Conservation (phyloP, 2,113 vertebrate species). For the Taxidea taxus region DNA sequence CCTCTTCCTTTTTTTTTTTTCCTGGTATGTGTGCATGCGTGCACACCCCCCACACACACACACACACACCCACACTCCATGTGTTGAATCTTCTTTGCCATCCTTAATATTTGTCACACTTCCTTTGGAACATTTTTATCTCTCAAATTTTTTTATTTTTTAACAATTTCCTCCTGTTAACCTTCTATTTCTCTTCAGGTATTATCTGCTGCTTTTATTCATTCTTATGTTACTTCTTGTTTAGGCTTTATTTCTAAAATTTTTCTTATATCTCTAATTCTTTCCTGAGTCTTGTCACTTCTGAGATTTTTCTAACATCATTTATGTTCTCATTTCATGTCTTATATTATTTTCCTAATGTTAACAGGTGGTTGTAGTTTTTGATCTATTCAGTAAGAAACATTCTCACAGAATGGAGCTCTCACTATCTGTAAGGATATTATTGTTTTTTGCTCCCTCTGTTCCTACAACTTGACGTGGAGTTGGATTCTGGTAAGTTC, state of each 20-base stretch:
- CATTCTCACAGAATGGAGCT: background rate
- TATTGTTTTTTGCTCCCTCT: background rate
- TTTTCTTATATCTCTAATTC: constrained; percentile 3
- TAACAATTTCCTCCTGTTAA: background rate
- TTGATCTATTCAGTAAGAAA: background rate
- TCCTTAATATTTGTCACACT: background rate
- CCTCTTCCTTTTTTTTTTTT: background rate
- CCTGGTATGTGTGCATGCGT: background rate
- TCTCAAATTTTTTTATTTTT: background rate
- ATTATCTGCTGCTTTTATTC: background rate
- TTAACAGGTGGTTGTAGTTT: background rate
- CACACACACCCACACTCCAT: background rate
- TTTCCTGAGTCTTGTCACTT: background rate
- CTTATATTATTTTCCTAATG: background rate
- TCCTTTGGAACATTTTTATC: background rate
- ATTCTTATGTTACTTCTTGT: background rate
- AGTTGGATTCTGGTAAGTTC: background rate
- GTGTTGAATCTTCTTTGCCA: background rate
- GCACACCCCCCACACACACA: accelerated
- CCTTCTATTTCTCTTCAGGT: background rate
- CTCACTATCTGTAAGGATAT: background rate
- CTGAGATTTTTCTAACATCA: background rate
- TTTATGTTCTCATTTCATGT: background rate
- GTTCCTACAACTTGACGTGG: background rate
- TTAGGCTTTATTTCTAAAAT: constrained; percentile 15